A percentile compares a stretch with the other conserved stretches of the same genome.
These are phyloP conservation scores for Plestiodon gilberti DNA, from an alignment of 2,113 vertebrate species.

Conservation along the genomic window DNA sequence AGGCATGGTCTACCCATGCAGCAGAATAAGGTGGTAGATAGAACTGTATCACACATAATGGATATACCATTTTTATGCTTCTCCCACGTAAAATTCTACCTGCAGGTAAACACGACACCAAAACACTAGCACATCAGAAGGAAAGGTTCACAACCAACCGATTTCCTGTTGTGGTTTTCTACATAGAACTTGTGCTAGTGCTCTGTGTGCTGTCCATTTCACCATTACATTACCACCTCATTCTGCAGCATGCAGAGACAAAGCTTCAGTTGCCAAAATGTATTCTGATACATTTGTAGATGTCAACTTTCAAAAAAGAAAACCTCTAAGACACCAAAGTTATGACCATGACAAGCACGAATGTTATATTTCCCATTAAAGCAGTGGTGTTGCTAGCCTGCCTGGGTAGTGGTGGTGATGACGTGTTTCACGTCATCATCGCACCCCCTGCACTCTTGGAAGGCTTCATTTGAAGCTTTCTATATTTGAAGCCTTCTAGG, in stretches of 20 bases:
- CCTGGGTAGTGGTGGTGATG: too few relatives aligned
- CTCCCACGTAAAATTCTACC: neutral
- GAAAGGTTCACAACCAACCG: neutral
- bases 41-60: too few relatives aligned
- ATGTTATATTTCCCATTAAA: conserved; percentile 6
- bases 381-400: too few relatives aligned
- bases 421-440: too few relatives aligned
- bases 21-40: neutral
- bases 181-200: too few relatives aligned
- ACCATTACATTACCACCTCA: neutral
- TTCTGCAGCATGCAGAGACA: neutral
- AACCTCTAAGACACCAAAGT: conserved; percentile 29
- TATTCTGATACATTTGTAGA: conserved; percentile 42
- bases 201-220: neutral
- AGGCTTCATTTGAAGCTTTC: too few relatives aligned
- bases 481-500: too few relatives aligned
- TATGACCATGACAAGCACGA: conserved; percentile 11
- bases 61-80: neutral
- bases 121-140: neutral
- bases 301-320: conserved; percentile 48
- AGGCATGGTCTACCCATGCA: neutral
- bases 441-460: too few relatives aligned
- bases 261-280: conserved; percentile 19
- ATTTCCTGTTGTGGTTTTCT: neutral
- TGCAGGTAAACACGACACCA: neutral